Evolutionary conservation across 2,888 invertebrate genomes (phyloP).

Genomic region (Penaeus monodon): DNA sequence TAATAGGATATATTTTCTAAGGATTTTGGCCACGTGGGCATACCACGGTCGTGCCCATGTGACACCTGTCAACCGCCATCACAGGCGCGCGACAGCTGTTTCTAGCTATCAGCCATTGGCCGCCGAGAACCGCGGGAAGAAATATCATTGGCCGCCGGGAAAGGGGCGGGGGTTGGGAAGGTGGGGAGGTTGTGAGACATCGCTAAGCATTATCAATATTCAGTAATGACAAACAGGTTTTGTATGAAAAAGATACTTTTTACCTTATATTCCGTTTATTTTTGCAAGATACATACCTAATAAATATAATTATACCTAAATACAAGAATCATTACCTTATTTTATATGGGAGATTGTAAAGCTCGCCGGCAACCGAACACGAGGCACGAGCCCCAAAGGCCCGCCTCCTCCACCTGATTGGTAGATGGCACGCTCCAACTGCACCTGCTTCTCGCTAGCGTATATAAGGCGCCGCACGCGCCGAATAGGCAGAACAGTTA

Average conservation of each 20-base stretch:
- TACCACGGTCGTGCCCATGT: conserved; percentile 46
- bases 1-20: too few species aligned
- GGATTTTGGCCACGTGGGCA: conserved; percentile 58
- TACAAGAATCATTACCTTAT: background rate
- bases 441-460: conserved; percentile 54
- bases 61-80: conserved; percentile 65
- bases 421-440: conserved; percentile 63
- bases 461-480: conserved; percentile 61
- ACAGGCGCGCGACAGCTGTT: conserved; percentile 63
- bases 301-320: too few species aligned
- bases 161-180: conserved; percentile 22
- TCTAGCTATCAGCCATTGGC: conserved; percentile 34
- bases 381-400: conserved; percentile 58
- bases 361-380: background rate
- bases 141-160: conserved; percentile 43
- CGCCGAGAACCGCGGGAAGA: conserved; percentile 44
- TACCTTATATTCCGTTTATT: too few species aligned
- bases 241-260: too few species aligned
- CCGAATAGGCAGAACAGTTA: conserved; percentile 56
- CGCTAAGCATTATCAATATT: background rate
- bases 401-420: conserved; percentile 63
- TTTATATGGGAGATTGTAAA: too few species aligned
- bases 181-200: background rate
- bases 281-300: background rate
- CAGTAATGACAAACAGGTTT: too few species aligned